Evolutionary conservation across 2,797 vertebrate genomes (phyloP), one percentile per base, ranked within the genome.

Genomic region (Typhlichthys subterraneus): DNA sequence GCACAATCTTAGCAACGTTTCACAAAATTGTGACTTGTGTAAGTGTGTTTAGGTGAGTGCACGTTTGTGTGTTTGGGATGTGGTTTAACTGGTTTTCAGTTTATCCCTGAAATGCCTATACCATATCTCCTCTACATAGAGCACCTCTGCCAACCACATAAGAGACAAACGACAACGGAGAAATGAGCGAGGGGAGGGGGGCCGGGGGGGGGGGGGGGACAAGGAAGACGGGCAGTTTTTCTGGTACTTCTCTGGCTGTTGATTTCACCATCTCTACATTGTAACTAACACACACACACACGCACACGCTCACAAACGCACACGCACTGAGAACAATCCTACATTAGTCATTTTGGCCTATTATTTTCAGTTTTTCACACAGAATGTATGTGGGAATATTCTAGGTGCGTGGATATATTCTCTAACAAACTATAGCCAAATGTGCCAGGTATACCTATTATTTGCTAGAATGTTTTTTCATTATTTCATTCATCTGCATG

Each of bases 21-120:
- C 23, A 42, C 38, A 42, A 8, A 42, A 42, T 42, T 42, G 9
- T 42, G 9, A 6, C 38, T 42, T 42, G 54, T 56, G 23, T 49
- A 10, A 15, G 17, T 52, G 68, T 42, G 63, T 42, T 45, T 42
- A 57, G 48, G 54, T 23, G 57, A 9, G n/a, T 4, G 14, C 8
- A 4, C 12, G 67, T 63, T 52, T 60, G 57, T 56, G 42, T 53
- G 54, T 42, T 48, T 76, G 73, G 69, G 65, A 82, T 85, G 85
- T 76, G 80, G 87, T 87, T 42, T 65, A 58, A 47, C 54, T 55
- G 61, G 63, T 42, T 78, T 66, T 82, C 54, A 62, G 54, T 42
- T 1, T 57, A 77, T 85, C 82, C 82, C 80, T 75, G 50, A 82
- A 70, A 79, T 70, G 61, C 57, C n/a, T 73, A 17, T 19, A 1